These are phyloP conservation scores for Balanococcus diminutus DNA, from an alignment of 2,888 invertebrate genomes.

Conservation along the genomic window DNA sequence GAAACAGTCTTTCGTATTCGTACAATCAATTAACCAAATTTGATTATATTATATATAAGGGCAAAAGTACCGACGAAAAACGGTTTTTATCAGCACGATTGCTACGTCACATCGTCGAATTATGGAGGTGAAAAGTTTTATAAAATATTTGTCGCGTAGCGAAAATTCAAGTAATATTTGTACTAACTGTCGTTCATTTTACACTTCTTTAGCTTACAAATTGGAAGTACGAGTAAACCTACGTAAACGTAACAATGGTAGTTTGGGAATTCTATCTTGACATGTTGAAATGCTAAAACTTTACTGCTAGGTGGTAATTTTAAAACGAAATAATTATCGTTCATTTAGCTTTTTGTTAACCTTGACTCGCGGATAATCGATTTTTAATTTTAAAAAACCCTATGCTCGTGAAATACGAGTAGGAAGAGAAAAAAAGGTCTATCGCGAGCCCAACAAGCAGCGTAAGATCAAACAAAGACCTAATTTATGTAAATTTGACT, in stretches of 20 bases:
- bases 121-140: background rate
- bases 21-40: background rate
- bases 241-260: background rate
- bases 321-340: background rate
- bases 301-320: background rate
- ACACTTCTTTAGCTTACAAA: background rate
- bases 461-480: background rate
- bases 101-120: background rate
- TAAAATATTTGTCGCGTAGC: background rate
- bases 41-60: background rate
- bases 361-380: constrained; percentile 12
- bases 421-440: background rate
- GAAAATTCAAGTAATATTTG: background rate
- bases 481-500: constrained; percentile 41
- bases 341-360: background rate
- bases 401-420: too few relatives aligned
- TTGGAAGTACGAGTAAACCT: background rate
- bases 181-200: background rate
- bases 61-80: background rate
- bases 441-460: background rate
- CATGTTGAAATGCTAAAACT: background rate
- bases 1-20: background rate
- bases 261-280: background rate
- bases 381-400: background rate
- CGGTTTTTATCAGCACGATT: background rate